A percentile compares a stretch with the other conserved stretches of the same genome.
Conservation (phyloP, 2,113 vertebrate genomes). For the Saguinus imperator region DNA sequence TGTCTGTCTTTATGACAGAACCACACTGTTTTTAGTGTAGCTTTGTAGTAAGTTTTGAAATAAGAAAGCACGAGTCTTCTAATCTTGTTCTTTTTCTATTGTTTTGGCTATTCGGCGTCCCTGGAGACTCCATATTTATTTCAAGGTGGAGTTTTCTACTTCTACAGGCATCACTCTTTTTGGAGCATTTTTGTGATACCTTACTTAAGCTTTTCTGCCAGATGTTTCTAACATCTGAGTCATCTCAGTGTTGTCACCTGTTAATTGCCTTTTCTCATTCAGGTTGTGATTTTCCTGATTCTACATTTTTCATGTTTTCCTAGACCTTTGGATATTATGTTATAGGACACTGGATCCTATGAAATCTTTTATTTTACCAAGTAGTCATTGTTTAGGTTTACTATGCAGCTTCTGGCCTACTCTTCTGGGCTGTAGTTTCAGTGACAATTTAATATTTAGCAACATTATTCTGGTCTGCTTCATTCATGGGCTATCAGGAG, state of each 20-base stretch:
- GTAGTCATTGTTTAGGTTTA: neutral
- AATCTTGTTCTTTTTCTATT: neutral
- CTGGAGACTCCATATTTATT: neutral
- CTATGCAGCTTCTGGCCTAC: too few relatives aligned
- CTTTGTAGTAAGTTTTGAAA: neutral
- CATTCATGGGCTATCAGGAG: neutral
- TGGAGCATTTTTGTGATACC: neutral
- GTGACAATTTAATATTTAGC: neutral
- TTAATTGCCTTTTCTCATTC: neutral
- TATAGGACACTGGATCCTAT: neutral
- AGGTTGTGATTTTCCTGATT: neutral
- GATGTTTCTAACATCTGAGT: neutral
- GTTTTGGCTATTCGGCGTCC: neutral
- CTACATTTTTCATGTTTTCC: neutral
- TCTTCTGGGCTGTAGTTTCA: neutral
- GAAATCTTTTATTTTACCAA: neutral
- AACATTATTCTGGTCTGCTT: neutral
- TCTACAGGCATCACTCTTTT: neutral
- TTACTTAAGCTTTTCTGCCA: neutral
- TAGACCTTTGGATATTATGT: neutral
- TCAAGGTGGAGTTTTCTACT: neutral
- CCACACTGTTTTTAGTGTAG: neutral
- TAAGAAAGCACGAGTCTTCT: neutral
- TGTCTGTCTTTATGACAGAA: neutral
- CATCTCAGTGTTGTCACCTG: neutral